These are phyloP conservation scores for Diabrotica virgifera DNA, from an alignment of 1,140 invertebrate genomes.

Conservation along the genomic window DNA sequence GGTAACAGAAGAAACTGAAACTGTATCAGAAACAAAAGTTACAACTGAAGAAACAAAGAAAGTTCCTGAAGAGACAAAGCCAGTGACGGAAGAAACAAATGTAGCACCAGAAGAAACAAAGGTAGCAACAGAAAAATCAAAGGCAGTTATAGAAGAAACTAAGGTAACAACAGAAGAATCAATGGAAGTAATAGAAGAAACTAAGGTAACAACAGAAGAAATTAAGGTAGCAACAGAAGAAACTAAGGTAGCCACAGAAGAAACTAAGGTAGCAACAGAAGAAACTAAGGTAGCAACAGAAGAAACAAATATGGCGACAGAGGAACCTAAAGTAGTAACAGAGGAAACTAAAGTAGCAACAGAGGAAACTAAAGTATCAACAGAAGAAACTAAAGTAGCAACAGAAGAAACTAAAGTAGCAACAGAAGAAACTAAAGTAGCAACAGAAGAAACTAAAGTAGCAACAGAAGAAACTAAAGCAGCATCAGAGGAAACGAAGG, in stretches of 20 bases:
- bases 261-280: constrained; percentile 12
- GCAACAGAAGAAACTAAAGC: constrained; percentile 17
- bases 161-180: constrained; percentile 4
- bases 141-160: constrained; percentile 8
- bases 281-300: constrained; percentile 7
- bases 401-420: constrained; percentile 1
- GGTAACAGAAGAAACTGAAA: constrained; percentile 14
- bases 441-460: neutral
- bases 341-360: constrained; percentile 18
- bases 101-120: constrained; percentile 16
- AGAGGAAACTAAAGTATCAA: constrained; percentile 10
- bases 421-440: constrained; percentile 28
- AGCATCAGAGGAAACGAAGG: constrained; percentile 11
- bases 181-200: constrained; percentile 26
- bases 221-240: constrained; percentile 10
- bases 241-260: constrained; percentile 19
- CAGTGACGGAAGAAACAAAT: neutral
- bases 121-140: constrained; percentile 18
- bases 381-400: constrained; percentile 7
- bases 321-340: constrained; percentile 4
- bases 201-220: constrained; percentile 13
- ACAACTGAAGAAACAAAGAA: constrained; percentile 7
- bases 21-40: constrained; percentile 11
- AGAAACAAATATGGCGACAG: constrained; percentile 5
- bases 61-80: constrained; percentile 7